These are phyloP conservation scores for Agrypnus murinus DNA, from an alignment of 2,888 invertebrate genomes.

Conservation along the genomic window DNA sequence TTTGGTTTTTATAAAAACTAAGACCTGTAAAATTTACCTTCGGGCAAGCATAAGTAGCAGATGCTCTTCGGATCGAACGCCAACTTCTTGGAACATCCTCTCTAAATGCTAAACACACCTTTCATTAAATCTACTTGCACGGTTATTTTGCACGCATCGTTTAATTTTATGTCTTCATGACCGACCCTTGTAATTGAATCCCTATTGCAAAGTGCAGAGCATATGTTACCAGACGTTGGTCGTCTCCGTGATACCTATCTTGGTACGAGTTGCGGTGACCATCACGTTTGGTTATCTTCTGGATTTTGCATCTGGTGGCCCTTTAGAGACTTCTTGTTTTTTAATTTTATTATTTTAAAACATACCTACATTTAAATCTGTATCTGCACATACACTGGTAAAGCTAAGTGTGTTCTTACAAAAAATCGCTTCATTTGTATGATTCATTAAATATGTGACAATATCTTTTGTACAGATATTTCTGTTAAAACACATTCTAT, in stretches of 20 bases:
- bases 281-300: too few species aligned
- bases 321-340: too few species aligned
- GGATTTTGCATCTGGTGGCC: too few species aligned
- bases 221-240: conserved; percentile 42
- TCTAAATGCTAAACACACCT: conserved; percentile 48
- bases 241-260: conserved; percentile 22
- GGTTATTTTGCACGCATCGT: conserved; percentile 54
- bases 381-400: too few species aligned
- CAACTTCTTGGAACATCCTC: conserved; percentile 51
- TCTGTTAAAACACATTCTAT: too few species aligned
- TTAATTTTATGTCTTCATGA: conserved; percentile 60
- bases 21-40: conserved; percentile 26
- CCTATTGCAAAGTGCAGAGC: conserved; percentile 25
- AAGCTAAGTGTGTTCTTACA: too few species aligned
- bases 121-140: conserved; percentile 57
- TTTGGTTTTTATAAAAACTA: background rate
- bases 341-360: too few species aligned
- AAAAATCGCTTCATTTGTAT: too few species aligned
- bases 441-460: too few species aligned
- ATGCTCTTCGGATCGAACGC: conserved; percentile 50
- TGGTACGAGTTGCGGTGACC: conserved; percentile 33
- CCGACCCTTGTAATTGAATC: conserved; percentile 45
- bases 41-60: conserved; percentile 47
- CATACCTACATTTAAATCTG: too few species aligned
- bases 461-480: too few species aligned